These are phyloP conservation scores for Ochropacha duplaris DNA, from an alignment of 2,888 invertebrate genomes.

Conservation along the genomic window DNA sequence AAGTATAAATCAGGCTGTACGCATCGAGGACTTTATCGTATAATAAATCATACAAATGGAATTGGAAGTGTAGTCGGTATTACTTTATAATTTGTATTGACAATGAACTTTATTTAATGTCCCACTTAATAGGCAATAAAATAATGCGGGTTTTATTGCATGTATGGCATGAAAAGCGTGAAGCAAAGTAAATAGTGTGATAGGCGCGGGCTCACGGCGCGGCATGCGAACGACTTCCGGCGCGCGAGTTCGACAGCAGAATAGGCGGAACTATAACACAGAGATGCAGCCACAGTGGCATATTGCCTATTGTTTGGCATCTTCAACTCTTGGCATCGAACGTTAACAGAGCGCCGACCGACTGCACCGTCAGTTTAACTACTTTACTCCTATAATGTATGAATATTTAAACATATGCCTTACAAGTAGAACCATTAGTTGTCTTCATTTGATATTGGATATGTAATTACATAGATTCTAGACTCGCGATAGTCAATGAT, in stretches of 20 bases:
- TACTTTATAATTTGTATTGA: not conserved
- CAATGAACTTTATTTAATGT: not conserved
- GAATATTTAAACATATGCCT: constrained; percentile 65
- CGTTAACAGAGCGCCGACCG: constrained; percentile 51
- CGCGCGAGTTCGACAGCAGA: constrained; percentile 57
- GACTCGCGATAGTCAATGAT: not conserved
- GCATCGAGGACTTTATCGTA: not conserved
- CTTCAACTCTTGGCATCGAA: constrained; percentile 77
- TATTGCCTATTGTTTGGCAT: constrained; percentile 81
- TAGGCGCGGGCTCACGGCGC: constrained; percentile 19
- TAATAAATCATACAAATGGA: not conserved
- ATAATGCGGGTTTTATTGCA: constrained; percentile 2
- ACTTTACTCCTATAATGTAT: constrained; percentile 67
- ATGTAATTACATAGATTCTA: constrained; percentile 23
- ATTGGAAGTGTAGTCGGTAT: not conserved
- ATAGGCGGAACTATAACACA: constrained; percentile 63
- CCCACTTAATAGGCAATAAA: not conserved
- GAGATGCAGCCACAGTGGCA: constrained; percentile 53
- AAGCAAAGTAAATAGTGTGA: constrained; percentile 10
- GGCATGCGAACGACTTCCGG: constrained; percentile 65
- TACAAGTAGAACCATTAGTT: constrained; percentile 43
- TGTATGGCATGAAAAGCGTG: constrained; percentile 12
- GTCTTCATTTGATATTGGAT: constrained; percentile 16
- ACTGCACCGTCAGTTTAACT: constrained; percentile 72
- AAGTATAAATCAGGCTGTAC: too few relatives aligned